Conservation (phyloP, 2,888 invertebrate genomes). For the Melangyna quadrimaculata region DNA sequence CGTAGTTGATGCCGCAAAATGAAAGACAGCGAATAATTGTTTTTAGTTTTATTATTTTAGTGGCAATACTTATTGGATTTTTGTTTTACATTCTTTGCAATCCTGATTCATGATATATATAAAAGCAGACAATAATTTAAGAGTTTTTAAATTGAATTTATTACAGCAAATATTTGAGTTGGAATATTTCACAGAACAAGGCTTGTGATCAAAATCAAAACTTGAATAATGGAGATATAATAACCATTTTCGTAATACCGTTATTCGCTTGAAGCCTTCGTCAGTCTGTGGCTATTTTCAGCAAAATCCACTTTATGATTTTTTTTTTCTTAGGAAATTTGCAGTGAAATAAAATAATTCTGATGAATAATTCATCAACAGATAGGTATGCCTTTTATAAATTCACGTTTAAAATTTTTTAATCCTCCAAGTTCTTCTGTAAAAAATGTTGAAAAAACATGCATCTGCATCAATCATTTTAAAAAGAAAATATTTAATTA, state of each 20-base stretch:
- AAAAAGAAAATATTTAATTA: neutral
- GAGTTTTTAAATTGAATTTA: neutral
- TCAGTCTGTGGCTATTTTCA: no score
- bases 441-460: neutral
- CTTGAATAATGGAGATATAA: no score
- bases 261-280: no score
- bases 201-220: no score
- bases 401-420: neutral
- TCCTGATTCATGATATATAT: neutral
- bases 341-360: no score
- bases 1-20: slow-evolving; percentile 22
- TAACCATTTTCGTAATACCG: no score
- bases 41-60: slow-evolving; percentile 29
- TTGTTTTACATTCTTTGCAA: neutral
- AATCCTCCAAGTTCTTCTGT: neutral
- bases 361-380: neutral
- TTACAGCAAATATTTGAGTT: no score
- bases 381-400: neutral
- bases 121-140: neutral
- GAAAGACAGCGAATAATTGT: slow-evolving; percentile 1
- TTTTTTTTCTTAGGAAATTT: no score
- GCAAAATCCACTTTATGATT: no score
- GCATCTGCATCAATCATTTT: no score
- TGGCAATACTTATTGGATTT: slow-evolving; percentile 11
- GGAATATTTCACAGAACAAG: no score